Conservation (phyloP, 2,113 vertebrate species). For the Stigmatopora argus region DNA sequence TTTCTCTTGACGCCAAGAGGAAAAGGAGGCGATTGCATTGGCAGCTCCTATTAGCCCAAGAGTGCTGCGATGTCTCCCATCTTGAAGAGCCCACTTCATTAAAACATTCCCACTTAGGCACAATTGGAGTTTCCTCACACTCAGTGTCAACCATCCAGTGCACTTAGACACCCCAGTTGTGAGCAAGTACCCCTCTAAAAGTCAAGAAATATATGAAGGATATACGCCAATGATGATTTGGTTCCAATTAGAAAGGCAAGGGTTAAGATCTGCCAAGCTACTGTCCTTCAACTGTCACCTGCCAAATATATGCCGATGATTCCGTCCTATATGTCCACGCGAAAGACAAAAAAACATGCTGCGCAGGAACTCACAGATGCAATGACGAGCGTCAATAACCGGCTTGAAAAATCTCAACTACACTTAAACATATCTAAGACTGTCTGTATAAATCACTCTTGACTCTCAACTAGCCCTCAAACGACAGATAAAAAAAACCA, state of each 20-base stretch:
- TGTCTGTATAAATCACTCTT: too few species aligned
- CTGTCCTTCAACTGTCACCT: too few species aligned
- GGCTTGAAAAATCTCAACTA: too few species aligned
- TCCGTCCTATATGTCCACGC: too few species aligned
- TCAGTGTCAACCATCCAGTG: constrained; percentile 15
- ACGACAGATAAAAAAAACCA: too few species aligned
- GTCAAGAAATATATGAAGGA: neutral
- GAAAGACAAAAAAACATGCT: too few species aligned
- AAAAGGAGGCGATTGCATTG: constrained; percentile 74
- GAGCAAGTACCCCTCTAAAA: constrained; percentile 2
- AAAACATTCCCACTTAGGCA: constrained; percentile 72
- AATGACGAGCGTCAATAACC: too few species aligned
- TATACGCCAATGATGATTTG: neutral
- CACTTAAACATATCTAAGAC: too few species aligned
- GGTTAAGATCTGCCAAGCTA: neutral
- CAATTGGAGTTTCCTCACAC: constrained; percentile 60
- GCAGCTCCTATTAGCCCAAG: constrained; percentile 81
- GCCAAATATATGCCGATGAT: too few species aligned
- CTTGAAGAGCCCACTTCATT: constrained; percentile 70
- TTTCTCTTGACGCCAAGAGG: constrained; percentile 74
- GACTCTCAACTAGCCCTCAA: too few species aligned
- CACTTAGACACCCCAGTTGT: constrained; percentile 24
- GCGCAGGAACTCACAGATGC: too few species aligned
- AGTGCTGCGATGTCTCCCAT: constrained; percentile 65
- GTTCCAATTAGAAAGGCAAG: neutral